Evolutionary conservation across 2,113 vertebrate genomes (phyloP), one percentile per base, ranked within the genome.

Genomic region (Upupa epops): DNA sequence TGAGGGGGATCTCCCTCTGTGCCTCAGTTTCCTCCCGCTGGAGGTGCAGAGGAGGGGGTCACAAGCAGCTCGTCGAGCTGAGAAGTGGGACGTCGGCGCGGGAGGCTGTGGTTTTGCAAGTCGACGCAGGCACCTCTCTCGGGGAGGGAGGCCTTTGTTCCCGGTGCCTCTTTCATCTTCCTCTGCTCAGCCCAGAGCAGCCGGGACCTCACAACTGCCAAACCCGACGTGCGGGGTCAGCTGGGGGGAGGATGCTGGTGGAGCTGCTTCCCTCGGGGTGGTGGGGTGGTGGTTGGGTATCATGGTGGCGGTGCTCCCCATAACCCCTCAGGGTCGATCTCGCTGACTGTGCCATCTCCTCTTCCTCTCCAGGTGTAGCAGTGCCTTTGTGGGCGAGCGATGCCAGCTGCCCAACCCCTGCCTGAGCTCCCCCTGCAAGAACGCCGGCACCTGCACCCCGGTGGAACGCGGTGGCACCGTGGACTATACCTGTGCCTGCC

Each of bases 351-450:
- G 0, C 25, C 3, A 75, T 15, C 40, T 15, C 40, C 93, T 76
- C 28, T 0, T 36, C 71, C 40, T 28, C 20, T 3, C 66, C 96
- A 99, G 99, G 85, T 99, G 99, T 88, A 82, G 17, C 3, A 77
- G 94, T 1, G 97, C 98, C 74, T 98, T 96, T 4, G 56, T 96
- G 8, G 99, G 99, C 17, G 97, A 87, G 70, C 96, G 96, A 8
- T 99, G 99, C 96, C 98, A 99, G 96, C 97, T 98, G 20, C 96
- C 29, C n/a, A 98, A 98, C 96, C 99, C 98, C 3, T 99, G 99
- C 96, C 91, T 93, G 58, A 95, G 95, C 46, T 93, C 86, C 28
- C 98, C 98, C 6, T 99, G 99, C 96, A 97, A 94, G 97, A 99
- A 99, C 9, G 97, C 97, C 0, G 99, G 98, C 72, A 96, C 96